phyloP scores from a whole-genome alignment of 2,888 invertebrate species.

The Folsomia candida region DNA sequence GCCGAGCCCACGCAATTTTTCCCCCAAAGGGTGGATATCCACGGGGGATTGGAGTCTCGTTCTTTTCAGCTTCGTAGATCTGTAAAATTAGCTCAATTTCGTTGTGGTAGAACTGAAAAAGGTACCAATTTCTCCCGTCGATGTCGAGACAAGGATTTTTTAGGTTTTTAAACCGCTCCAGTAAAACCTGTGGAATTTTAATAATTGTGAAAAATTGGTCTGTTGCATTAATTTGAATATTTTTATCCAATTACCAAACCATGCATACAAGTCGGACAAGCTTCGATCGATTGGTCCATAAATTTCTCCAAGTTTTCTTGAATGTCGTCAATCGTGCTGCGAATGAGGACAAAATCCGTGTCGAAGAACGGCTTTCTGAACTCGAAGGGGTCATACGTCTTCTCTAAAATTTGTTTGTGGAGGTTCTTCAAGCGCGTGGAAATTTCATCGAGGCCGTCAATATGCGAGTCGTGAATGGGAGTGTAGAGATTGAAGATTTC shows the following conservation, averaged over 20 bases:
- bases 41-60: constrained; percentile 68
- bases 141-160: constrained; percentile 58
- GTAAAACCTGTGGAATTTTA: constrained; percentile 58
- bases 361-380: constrained; percentile 74
- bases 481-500: constrained; percentile 71
- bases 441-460: constrained; percentile 76
- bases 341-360: constrained; percentile 71
- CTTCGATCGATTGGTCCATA: constrained; percentile 58
- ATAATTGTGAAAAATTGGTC: neutral
- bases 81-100: constrained; percentile 43
- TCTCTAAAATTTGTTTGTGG: constrained; percentile 66
- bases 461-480: constrained; percentile 69
- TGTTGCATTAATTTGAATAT: constrained; percentile 67
- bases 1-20: constrained; percentile 78
- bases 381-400: constrained; percentile 76
- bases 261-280: constrained; percentile 46
- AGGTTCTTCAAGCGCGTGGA: constrained; percentile 67
- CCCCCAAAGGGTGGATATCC: constrained; percentile 79
- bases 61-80: constrained; percentile 73
- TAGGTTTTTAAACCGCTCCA: constrained; percentile 67
- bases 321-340: constrained; percentile 65
- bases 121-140: constrained; percentile 40
- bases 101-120: constrained; percentile 49
- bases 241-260: constrained; percentile 59
- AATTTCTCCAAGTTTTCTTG: constrained; percentile 72